Evolutionary conservation across 2,888 invertebrate genomes (phyloP).

Genomic region (Aquatica leii): DNA sequence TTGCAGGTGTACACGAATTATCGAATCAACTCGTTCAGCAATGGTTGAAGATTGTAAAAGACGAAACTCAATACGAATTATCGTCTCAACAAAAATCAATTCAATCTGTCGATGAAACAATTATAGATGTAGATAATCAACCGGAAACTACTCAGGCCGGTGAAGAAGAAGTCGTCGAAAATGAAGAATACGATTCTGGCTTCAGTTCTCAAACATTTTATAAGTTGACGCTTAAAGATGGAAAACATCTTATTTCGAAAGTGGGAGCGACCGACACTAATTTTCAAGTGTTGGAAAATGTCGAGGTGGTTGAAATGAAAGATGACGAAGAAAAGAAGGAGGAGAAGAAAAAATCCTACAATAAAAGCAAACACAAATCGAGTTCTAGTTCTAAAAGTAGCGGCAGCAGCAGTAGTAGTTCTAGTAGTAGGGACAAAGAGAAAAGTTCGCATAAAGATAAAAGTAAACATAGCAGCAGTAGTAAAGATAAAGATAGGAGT

Average conservation of each 20-base stretch:
- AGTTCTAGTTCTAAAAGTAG: constrained; percentile 33
- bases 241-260: constrained; percentile 74
- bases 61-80: constrained; percentile 60
- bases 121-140: constrained; percentile 6
- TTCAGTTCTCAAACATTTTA: constrained; percentile 56
- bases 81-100: constrained; percentile 21
- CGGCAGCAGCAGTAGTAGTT: constrained; percentile 39
- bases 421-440: constrained; percentile 52
- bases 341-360: constrained; percentile 30
- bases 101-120: constrained; percentile 36
- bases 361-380: constrained; percentile 48
- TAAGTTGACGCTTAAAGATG: constrained; percentile 77
- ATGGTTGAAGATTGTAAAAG: constrained; percentile 90
- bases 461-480: constrained; percentile 46
- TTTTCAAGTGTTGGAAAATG: constrained; percentile 52
- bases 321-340: constrained; percentile 39
- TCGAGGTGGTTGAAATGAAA: constrained; percentile 42
- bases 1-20: constrained; percentile 77
- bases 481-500: constrained; percentile 45
- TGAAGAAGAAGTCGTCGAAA: constrained; percentile 17
- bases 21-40: constrained; percentile 86
- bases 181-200: constrained; percentile 14
- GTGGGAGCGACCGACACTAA: constrained; percentile 50
- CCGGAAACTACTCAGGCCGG: not conserved
- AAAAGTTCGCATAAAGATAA: constrained; percentile 55